phyloP scores from a whole-genome alignment of 2,888 invertebrate species.

The Hanleya hanleyi region DNA sequence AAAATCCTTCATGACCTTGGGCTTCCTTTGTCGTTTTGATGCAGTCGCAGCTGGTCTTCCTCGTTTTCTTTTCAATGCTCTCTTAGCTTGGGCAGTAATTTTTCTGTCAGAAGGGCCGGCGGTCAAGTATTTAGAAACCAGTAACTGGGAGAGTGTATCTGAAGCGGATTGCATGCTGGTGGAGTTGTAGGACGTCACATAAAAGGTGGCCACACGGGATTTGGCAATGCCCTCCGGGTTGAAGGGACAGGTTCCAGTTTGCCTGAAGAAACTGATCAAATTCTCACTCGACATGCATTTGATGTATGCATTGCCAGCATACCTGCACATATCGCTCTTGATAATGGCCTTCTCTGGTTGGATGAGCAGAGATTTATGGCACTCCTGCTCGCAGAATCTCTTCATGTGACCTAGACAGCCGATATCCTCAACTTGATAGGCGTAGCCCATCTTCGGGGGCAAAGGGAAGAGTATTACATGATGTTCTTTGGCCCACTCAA shows the following conservation, averaged over 20 bases:
- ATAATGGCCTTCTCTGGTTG: slow-evolving; percentile 18
- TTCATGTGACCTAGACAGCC: slow-evolving; percentile 40
- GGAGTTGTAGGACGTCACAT: too few relatives aligned
- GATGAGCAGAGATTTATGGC: slow-evolving; percentile 25
- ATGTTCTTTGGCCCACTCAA: slow-evolving; percentile 43
- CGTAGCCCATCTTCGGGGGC: slow-evolving; percentile 35
- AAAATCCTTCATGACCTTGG: too few relatives aligned
- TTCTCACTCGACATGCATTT: slow-evolving; percentile 29
- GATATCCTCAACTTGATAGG: neutral
- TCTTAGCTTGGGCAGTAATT: too few relatives aligned
- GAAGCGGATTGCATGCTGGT: too few relatives aligned
- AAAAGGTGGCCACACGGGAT: too few relatives aligned
- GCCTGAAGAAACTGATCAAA: slow-evolving; percentile 25
- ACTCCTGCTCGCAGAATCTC: slow-evolving; percentile 18
- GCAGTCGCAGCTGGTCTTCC: too few relatives aligned
- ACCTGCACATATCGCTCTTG: neutral
- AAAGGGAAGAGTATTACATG: slow-evolving; percentile 46
- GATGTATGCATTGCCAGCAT: slow-evolving; percentile 19
- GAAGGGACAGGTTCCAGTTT: slow-evolving; percentile 32
- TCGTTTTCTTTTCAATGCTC: too few relatives aligned
- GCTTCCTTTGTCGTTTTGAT: too few relatives aligned
- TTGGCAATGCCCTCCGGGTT: slow-evolving; percentile 19
- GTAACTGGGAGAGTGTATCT: too few relatives aligned
- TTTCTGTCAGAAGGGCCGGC: too few relatives aligned
- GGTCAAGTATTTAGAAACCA: too few relatives aligned